Evolutionary conservation across 2,113 vertebrate species (phyloP).

Genomic region (Nycticryphes semicollaris): DNA sequence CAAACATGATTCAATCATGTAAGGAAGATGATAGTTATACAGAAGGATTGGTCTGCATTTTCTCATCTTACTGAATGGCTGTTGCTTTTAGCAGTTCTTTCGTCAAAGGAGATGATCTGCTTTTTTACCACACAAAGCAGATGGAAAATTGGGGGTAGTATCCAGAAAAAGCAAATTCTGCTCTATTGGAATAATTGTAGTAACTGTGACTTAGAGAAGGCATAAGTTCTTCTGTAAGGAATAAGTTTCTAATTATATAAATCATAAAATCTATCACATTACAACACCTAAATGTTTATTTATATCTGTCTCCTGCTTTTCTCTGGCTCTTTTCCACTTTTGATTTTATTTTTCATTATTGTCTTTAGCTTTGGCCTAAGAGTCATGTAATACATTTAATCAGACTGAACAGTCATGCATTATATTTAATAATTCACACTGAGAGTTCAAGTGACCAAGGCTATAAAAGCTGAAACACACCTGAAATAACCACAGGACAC

Average conservation of each 20-base stretch:
- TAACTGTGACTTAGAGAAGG: neutral
- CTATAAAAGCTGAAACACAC: neutral
- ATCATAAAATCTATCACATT: neutral
- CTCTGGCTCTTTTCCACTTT: neutral
- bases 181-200: neutral
- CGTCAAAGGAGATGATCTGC: neutral
- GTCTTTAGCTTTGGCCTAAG: neutral
- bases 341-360: neutral
- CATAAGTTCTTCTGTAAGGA: neutral
- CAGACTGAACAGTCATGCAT: neutral
- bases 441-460: neutral
- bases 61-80: neutral
- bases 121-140: neutral
- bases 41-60: neutral
- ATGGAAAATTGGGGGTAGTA: neutral
- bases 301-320: neutral
- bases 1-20: constrained; percentile 4
- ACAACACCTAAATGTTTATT: neutral
- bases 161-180: neutral
- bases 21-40: neutral
- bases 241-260: neutral
- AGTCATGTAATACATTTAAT: neutral
- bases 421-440: neutral
- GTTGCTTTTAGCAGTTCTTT: neutral
- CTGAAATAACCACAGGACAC: neutral